Base-by-base conservation (phyloP, 2,113 vertebrate genomes). In the Cryptoleucopteryx plumbea region DNA sequence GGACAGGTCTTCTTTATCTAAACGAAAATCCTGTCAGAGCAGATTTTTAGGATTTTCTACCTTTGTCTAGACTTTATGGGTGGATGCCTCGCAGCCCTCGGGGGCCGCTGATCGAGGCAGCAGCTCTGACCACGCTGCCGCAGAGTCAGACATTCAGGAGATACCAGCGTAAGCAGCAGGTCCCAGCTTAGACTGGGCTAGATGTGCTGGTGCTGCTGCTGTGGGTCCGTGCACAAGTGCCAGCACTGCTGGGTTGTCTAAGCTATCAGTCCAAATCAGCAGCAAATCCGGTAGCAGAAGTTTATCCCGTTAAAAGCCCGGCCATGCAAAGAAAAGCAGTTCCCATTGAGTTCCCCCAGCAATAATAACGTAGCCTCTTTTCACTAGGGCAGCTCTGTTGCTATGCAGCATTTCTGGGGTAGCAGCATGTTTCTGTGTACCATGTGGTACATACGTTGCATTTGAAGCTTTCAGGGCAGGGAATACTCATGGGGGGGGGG, bases 41-140 rank as follows among this genome's bases (percentile, higher is more conserved):
- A 96, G 82, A 87, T 87, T 94, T 79, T 89, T 85, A 45, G 74
- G 78, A 85, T 95, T 94, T 96, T 95, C 82, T 67, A 18, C 85
- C 61, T 92, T 82, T 82, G 65, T 82, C 90, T 85, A 82, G 81
- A 91, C 65, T 93, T 94, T 15, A 43, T 5, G 31, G 65, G 52
- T 75, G 73, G 56, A 45, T 82, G 73, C 50, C n/a, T 84, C 2
- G 0, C 55, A 82, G 84, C 80, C 89, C 89, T 52, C 0, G 0
- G 71, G 86, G 3, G 1, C 47, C 36, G 63, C 67, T 19, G 72
- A 77, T 53, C 2, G 3, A 2, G 4, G 78, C 82, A 66, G 70
- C 77, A 58, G 48, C 82, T 84, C 77, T 42, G 40, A 16, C 53
- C 1, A 0, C 2, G 9, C 67, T 42, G 67, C 81, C 55, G 68